Evolutionary conservation across 2,888 invertebrate genomes (phyloP), one percentile per base, ranked within the genome.

Genomic region (Dryococelus australis): DNA sequence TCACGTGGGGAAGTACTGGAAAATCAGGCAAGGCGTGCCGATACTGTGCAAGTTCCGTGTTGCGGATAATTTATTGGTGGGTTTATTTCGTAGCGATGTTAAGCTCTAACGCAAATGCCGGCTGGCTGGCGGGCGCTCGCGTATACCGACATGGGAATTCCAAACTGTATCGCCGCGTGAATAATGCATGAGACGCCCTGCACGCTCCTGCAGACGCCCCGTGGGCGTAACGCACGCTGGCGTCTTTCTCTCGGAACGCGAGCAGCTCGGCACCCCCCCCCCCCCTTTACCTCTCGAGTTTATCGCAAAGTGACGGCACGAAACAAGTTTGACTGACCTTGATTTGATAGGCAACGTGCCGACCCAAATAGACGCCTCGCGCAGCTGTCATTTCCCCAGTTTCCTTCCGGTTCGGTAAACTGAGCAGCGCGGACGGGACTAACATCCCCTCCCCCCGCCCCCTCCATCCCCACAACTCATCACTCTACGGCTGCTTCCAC

Each of bases 261-360:
- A 8, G 24, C 65, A 24, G 20, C 65, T n/a, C n/a, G 3, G 51
- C 10, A 65, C 65, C 65, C 65, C 24, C 65, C 65, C 65, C 24
- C 65, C n/a, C n/a, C 13, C 10, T 13, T 8, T 20, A 65, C 20
- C 65, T 65, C 65, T 65, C 65, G 10, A 65, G 24, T 8, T 65
- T 65, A 3, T 20, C 65, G n/a, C 8, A 8, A 65, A 65, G 65
- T 65, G 65, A 65, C 65, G 65, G 0, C 24, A 24, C 65, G n/a
- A 65, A 65, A 5, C 65, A 65, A 65, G 65, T 65, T 65, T n/a
- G 65, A 65, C 65, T 65, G 65, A 65, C 65, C 65, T 65, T 65
- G 24, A 65, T 65, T 65, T 24, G 65, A 65, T 65, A 65, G 65
- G 65, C 65, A 24, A 65, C 65, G 65, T 65, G 65, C 20, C 65